Base-by-base conservation (phyloP, 2,888 invertebrate genomes). In the Lathronympha strigana region DNA sequence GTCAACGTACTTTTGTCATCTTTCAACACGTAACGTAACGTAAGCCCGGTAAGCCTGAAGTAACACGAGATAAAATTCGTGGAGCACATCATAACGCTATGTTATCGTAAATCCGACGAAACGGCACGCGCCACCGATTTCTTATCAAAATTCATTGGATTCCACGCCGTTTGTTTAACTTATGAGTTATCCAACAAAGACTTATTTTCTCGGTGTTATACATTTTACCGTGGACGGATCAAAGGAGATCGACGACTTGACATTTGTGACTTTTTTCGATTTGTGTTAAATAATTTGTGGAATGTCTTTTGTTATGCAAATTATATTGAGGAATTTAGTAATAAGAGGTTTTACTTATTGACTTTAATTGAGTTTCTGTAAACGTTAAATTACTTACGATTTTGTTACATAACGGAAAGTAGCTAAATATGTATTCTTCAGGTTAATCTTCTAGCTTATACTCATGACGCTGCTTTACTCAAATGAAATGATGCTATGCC, bases 91-190 rank as follows among this genome's bases (percentile, higher is more conserved):
- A 69, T 71, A 72, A 71, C 64, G 62, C 69, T 68, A 68, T 73
- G 67, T 58, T 68, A 71, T 69, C 71, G 70, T 71, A 71, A 68
- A 72, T 73, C 64, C 69, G 68, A 58, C 62, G 61, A 69, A 73
- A 68, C 67, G 63, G 68, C 64, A 70, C 66, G 66, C 66, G 66
- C 55, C 58, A 67, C 67, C 68, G 68, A 73, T 72, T 75, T 68
- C 68, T 66, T 74, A 77, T 77, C 77, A 78, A 79, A 81, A 80
- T 76, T 76, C 75, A 77, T 77, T 73, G 77, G 70, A 71, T 69
- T 58, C 68, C 68, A 69, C 71, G 72, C 75, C 73, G 74, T 75
- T 77, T 78, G 73, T 78, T 75, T 71, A 72, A 75, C 68, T 75
- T 73, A 72, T 71, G 72, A 68, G 68, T 64, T 63, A 47, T 57